These are phyloP conservation scores for Pao palembangensis DNA, from an alignment of 2,113 vertebrate genomes.

Conservation along the genomic window DNA sequence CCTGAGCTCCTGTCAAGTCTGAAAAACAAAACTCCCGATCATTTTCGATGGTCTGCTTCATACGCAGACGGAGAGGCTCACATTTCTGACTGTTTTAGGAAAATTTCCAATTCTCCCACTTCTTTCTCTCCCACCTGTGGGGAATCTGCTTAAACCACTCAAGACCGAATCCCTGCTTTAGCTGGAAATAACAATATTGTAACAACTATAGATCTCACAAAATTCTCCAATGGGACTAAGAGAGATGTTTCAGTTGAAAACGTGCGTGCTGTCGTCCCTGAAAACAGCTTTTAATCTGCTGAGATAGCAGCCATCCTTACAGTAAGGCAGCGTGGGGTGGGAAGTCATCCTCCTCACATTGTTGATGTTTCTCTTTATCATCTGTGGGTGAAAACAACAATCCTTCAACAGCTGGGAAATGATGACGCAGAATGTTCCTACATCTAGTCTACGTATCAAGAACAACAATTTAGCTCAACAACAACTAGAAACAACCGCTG, in stretches of 20 bases:
- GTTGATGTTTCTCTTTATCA: constrained; percentile 94
- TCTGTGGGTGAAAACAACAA: constrained; percentile 71
- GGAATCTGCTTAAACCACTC: constrained; percentile 19
- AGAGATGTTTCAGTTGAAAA: constrained; percentile 1
- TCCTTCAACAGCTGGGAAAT: constrained; percentile 23
- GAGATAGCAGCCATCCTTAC: constrained; percentile 77
- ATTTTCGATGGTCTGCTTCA: constrained; percentile 4
- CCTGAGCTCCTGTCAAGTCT: constrained; percentile 97
- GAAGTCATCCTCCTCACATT: constrained; percentile 98
- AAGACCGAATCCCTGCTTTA: constrained; percentile 6
- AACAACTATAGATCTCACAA: constrained; percentile 6
- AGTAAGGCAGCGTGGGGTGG: constrained; percentile 95
- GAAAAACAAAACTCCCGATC: not conserved
- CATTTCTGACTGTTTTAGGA: constrained; percentile 24
- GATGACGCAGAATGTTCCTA: constrained; percentile 16
- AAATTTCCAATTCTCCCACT: constrained; percentile 14
- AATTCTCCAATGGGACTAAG: not conserved
- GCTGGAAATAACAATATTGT: constrained; percentile 11
- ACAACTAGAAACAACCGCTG: constrained; percentile 19
- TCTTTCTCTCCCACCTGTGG: constrained; percentile 1
- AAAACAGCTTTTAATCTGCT: not conserved
- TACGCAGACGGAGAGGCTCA: constrained; percentile 3
- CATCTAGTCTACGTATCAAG: too few relatives aligned
- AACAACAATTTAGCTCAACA: constrained; percentile 32
- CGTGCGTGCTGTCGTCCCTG: too few relatives aligned